Evolutionary conservation across 2,888 invertebrate genomes (phyloP).

Genomic region (Dynastes grantii): DNA sequence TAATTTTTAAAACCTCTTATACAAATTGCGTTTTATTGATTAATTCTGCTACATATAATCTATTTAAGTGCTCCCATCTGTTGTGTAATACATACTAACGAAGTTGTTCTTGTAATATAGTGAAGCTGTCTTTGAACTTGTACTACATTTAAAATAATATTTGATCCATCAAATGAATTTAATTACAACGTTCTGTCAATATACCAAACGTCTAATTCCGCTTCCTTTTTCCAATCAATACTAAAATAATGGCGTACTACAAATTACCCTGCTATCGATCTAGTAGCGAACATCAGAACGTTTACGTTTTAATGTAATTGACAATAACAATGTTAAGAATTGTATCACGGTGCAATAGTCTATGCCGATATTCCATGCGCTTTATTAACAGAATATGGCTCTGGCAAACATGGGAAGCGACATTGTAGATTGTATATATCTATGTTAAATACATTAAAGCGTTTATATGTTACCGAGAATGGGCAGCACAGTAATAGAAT

Average conservation of each 20-base stretch:
- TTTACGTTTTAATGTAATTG: neutral
- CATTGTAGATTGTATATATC: neutral
- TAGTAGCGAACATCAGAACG: neutral
- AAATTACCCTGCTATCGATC: neutral
- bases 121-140: neutral
- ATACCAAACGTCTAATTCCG: neutral
- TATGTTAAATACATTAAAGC: neutral
- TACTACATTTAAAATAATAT: no score
- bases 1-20: constrained; percentile 1
- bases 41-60: neutral
- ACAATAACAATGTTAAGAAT: neutral
- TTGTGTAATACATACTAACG: neutral
- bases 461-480: neutral
- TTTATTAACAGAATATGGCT: neutral
- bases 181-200: neutral
- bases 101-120: no score
- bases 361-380: no score
- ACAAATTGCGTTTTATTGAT: neutral
- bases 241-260: constrained; percentile 12
- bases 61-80: neutral
- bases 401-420: neutral
- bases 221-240: constrained; percentile 3
- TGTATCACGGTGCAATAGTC: neutral
- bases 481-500: constrained; percentile 25
- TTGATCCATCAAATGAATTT: no score